Base-by-base conservation (phyloP, 1,140 invertebrate species). In the Camponotus pennsylvanicus region DNA sequence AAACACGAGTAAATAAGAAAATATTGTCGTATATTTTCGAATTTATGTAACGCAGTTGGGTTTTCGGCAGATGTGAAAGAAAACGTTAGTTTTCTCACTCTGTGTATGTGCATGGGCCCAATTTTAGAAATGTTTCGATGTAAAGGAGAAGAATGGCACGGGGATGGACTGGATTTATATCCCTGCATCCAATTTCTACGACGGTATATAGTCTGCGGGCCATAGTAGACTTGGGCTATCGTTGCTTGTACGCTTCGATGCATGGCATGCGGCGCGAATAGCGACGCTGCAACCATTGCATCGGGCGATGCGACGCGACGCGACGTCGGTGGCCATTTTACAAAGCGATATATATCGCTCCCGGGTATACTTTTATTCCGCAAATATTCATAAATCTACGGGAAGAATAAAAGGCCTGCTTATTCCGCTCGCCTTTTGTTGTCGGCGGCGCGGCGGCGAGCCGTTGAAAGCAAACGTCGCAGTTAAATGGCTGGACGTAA, bases 401-500 rank as follows among this genome's bases (percentile, higher is more conserved):
- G 61, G 11, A 34, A 52, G 73, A 85, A 85, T 85, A 85, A 85
- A 85, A 78, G 82, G 82, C 71, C 82, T 85, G 82, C 82, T 85
- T 85, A 85, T 85, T 78, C 82, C 71, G 73, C 82, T 78, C 61
- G 61, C 69, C 82, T 85, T 85, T 83, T 85, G 82, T 85, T 78
- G 82, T 85, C 73, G 71, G 55, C 69, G 79, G 55, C 40, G 45
- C 73, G 75, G 49, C 70, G 71, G 71, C 71, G 80, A 34, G 80
- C 80, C 70, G 82, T 85, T 77, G 75, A 77, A 85, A 76, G 82
- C 71, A 78, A 77, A 70, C 76, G 77, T 67, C 76, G 84, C 76
- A 80, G 66, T 86, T 86, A 86, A 86, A 86, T 86, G 84, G 84
- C 84, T 86, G 84, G 57, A 86, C 84, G 84, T 86, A 86, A 86